phyloP scores from a whole-genome alignment of 1,140 invertebrate genomes.

The Listronotus bonariensis region DNA sequence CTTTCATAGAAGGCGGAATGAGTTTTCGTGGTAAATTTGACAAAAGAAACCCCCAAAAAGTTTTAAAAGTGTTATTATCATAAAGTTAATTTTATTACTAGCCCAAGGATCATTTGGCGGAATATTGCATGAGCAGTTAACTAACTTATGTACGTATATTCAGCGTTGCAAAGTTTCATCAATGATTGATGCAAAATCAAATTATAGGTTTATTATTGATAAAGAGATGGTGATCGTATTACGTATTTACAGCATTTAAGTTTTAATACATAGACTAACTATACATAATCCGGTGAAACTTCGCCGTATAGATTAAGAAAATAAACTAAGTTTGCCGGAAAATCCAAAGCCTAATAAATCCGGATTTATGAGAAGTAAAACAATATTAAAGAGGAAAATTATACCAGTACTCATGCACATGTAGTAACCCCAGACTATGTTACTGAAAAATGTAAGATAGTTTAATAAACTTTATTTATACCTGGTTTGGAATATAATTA shows the following conservation, averaged over 20 bases:
- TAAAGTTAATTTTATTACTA: no score
- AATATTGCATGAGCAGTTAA: not conserved
- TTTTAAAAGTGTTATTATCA: no score
- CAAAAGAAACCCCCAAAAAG: no score
- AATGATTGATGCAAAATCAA: slow-evolving; percentile 10
- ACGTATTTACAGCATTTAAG: slow-evolving; percentile 1
- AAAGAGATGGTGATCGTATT: not conserved
- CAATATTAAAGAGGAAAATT: not conserved
- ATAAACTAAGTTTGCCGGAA: not conserved
- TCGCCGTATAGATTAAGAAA: not conserved
- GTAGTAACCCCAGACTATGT: no score
- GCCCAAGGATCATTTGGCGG: no score
- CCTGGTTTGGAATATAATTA: no score
- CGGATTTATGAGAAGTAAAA: slow-evolving; percentile 6
- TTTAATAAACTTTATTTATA: no score
- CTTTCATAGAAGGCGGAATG: no score
- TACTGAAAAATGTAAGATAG: no score
- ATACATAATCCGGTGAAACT: not conserved
- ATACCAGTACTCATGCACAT: no score
- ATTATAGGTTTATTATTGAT: slow-evolving; percentile 7
- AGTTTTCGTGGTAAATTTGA: no score
- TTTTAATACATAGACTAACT: not conserved
- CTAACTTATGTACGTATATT: not conserved
- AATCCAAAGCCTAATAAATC: not conserved
- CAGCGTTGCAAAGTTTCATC: no score